Evolutionary conservation across 1,140 invertebrate species (phyloP).

Genomic region (Saccostrea cuccullata): DNA sequence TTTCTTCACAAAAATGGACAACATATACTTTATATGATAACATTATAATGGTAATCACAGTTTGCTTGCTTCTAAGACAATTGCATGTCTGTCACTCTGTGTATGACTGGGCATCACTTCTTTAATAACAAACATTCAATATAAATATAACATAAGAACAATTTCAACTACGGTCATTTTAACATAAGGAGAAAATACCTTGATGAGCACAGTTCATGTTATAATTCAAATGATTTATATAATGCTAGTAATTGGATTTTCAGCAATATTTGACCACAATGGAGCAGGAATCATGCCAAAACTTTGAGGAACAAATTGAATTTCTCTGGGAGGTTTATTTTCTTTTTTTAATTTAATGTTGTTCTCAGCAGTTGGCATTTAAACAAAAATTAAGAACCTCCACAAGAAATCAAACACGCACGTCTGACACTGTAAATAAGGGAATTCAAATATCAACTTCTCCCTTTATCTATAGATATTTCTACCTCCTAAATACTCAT

Average conservation of each 20-base stretch:
- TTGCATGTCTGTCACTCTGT: no score
- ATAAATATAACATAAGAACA: not conserved
- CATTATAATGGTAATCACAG: no score
- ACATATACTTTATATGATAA: not conserved
- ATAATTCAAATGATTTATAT: no score
- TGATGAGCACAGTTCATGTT: no score
- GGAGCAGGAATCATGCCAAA: not conserved
- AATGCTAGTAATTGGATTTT: no score
- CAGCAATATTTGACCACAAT: no score
- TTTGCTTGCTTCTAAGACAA: no score
- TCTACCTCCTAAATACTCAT: constrained; percentile 4
- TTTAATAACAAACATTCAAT: no score
- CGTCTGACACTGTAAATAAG: not conserved
- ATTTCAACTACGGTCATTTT: not conserved
- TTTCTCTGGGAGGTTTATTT: not conserved
- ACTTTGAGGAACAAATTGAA: not conserved
- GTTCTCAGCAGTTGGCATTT: not conserved
- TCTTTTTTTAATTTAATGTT: not conserved
- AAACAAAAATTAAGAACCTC: constrained; percentile 23
- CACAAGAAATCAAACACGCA: not conserved
- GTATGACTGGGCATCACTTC: no score
- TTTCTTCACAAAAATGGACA: not conserved
- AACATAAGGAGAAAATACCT: not conserved
- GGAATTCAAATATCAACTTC: constrained; percentile 2
- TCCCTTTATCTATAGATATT: not conserved